Conservation (phyloP, 30 jellyfish, hydroid and myxozoan genomes). For the Euphysa ruthae region DNA sequence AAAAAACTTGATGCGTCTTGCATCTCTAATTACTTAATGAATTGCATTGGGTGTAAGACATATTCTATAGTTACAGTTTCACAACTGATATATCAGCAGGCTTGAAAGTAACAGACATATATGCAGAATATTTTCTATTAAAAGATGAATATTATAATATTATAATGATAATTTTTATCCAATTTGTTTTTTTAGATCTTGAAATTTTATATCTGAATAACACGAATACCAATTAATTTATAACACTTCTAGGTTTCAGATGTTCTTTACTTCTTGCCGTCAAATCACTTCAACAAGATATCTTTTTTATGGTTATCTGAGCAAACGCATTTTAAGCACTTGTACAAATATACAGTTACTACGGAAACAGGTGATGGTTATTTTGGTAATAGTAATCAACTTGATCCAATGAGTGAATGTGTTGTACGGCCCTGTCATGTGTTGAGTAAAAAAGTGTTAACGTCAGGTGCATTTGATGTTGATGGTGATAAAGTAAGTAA, state of each 20-base stretch:
- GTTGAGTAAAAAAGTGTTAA: slow-evolving; percentile 15
- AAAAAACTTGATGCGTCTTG: too few relatives aligned
- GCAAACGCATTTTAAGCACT: slow-evolving; percentile 49
- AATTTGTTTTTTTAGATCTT: neutral
- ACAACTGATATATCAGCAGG: too few relatives aligned
- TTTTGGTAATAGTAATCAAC: slow-evolving; percentile 9
- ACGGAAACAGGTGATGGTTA: slow-evolving; percentile 34
- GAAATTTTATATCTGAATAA: neutral
- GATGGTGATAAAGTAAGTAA: slow-evolving; percentile 55
- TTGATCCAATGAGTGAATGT: slow-evolving; percentile 4
- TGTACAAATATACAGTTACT: slow-evolving; percentile 43
- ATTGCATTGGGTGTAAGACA: too few relatives aligned
- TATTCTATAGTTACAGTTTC: too few relatives aligned
- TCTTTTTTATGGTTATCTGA: slow-evolving; percentile 78
- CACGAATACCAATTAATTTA: neutral
- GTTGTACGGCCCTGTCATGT: slow-evolving; percentile 26
- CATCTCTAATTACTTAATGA: too few relatives aligned
- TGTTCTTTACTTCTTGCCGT: slow-evolving; percentile 59
- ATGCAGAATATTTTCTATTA: too few relatives aligned
- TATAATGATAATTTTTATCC: too few relatives aligned
- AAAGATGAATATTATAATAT: too few relatives aligned
- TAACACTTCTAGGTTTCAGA: slow-evolving; percentile 51
- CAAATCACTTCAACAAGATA: slow-evolving; percentile 23
- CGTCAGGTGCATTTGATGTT: slow-evolving; percentile 83
- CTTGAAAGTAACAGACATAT: too few relatives aligned